Conservation (phyloP, 2,888 invertebrate genomes). For the Nineta flava region DNA sequence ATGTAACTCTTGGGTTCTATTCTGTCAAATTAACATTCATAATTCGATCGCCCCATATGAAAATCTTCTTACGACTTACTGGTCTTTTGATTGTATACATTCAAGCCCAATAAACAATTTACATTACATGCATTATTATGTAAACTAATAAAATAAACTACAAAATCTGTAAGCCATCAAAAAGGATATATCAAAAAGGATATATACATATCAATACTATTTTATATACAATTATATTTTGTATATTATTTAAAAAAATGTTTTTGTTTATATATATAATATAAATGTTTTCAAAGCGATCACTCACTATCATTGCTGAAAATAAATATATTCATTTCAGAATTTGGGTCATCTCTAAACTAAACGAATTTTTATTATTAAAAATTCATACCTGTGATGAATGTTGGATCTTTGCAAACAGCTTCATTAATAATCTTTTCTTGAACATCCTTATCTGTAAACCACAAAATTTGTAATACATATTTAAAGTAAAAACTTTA, state of each 20-base stretch:
- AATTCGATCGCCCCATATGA: too few species aligned
- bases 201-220: neutral
- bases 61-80: too few species aligned
- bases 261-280: neutral
- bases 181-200: conserved; percentile 6
- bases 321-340: conserved; percentile 3
- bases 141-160: too few species aligned
- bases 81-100: too few species aligned
- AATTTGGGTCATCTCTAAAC: neutral
- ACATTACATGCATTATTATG: too few species aligned
- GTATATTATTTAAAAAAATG: too few species aligned
- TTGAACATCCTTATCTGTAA: conserved; percentile 29
- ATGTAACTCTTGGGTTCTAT: too few species aligned
- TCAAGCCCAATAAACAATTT: too few species aligned
- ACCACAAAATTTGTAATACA: conserved; percentile 6
- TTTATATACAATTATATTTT: too few species aligned
- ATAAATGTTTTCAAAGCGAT: conserved; percentile 2
- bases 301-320: conserved; percentile 4
- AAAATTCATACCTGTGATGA: conserved; percentile 21
- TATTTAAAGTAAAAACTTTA: neutral
- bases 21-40: too few species aligned
- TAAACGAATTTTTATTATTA: neutral
- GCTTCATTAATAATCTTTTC: conserved; percentile 20
- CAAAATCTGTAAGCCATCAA: neutral
- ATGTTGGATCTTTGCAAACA: conserved; percentile 17